Conservation (phyloP, 2,888 invertebrate species). For the Amiota communis region DNA sequence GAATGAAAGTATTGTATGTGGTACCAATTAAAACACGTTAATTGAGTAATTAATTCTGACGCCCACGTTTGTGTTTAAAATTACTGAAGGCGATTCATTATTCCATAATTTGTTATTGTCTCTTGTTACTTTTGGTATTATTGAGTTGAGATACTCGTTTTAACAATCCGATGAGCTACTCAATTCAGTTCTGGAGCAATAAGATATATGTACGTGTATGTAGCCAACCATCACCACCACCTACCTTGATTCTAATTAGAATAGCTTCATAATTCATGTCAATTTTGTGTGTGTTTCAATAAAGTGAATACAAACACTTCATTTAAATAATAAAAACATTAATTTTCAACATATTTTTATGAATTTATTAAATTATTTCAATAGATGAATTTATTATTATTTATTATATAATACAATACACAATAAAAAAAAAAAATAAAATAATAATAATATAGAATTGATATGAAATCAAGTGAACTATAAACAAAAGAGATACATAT, state of each 20-base stretch:
- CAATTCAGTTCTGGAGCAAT: background rate
- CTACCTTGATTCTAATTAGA: constrained; percentile 36
- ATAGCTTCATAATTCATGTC: constrained; percentile 30
- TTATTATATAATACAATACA: constrained; percentile 6
- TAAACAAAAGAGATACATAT: too few relatives aligned
- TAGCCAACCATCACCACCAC: constrained; percentile 43
- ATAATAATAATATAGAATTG: constrained; percentile 2
- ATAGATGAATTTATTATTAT: constrained; percentile 54
- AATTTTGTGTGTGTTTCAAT: background rate
- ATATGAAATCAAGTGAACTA: too few relatives aligned
- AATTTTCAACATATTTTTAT: constrained; percentile 45
- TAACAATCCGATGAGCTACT: background rate
- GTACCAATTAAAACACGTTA: constrained; percentile 44
- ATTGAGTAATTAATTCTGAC: constrained; percentile 65
- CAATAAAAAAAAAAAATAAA: too few relatives aligned
- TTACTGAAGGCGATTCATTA: background rate
- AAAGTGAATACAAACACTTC: background rate
- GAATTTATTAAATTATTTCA: constrained; percentile 60
- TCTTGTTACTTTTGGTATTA: background rate
- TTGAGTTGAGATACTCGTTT: background rate
- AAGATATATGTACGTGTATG: background rate
- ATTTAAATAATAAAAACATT: constrained; percentile 30
- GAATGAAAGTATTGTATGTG: too few relatives aligned
- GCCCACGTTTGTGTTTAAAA: constrained; percentile 44
- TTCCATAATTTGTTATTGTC: background rate